A percentile compares a stretch with the other conserved stretches of the same genome.
These are phyloP conservation scores for Hoplostethus mediterraneus DNA, from an alignment of 2,797 vertebrate species.

Conservation along the genomic window DNA sequence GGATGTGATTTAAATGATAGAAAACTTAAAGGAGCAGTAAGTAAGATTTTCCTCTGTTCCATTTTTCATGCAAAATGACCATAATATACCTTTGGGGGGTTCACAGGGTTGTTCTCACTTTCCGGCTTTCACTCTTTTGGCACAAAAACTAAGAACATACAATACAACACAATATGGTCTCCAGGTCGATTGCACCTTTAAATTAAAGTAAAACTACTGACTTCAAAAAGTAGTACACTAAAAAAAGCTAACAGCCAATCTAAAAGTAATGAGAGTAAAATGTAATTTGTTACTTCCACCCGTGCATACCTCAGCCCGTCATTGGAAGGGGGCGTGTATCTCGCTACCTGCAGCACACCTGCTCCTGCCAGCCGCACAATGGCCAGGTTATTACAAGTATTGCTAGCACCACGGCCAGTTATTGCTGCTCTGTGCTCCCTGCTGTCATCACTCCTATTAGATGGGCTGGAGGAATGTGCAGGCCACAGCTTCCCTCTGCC, in stretches of 20 bases:
- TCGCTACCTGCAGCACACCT: conserved; percentile 68
- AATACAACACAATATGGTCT: too few relatives aligned
- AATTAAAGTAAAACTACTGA: not conserved
- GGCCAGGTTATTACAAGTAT: conserved; percentile 60
- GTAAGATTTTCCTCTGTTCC: too few relatives aligned
- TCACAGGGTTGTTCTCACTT: too few relatives aligned
- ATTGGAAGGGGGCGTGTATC: conserved; percentile 35
- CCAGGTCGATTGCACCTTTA: not conserved
- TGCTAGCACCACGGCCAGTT: conserved; percentile 28
- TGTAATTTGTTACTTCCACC: conserved; percentile 19
- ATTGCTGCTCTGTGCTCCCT: conserved; percentile 49
- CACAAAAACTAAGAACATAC: too few relatives aligned
- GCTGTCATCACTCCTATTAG: conserved; percentile 79
- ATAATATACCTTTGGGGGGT: too few relatives aligned
- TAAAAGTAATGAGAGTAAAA: not conserved
- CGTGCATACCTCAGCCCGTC: conserved; percentile 13
- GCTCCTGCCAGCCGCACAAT: conserved; percentile 65
- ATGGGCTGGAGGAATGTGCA: conserved; percentile 70
- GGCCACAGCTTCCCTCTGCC: conserved; percentile 52
- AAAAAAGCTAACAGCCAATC: not conserved
- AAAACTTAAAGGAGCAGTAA: too few relatives aligned
- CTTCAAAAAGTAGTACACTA: not conserved
- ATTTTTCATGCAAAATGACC: too few relatives aligned
- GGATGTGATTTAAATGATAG: too few relatives aligned
- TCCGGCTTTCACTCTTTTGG: too few relatives aligned